Percentiles rank a stretch among this genome's conserved stretches.
Conservation (phyloP, 30 jellyfish, hydroid and myxozoan species). For the Cassiopea andromeda region DNA sequence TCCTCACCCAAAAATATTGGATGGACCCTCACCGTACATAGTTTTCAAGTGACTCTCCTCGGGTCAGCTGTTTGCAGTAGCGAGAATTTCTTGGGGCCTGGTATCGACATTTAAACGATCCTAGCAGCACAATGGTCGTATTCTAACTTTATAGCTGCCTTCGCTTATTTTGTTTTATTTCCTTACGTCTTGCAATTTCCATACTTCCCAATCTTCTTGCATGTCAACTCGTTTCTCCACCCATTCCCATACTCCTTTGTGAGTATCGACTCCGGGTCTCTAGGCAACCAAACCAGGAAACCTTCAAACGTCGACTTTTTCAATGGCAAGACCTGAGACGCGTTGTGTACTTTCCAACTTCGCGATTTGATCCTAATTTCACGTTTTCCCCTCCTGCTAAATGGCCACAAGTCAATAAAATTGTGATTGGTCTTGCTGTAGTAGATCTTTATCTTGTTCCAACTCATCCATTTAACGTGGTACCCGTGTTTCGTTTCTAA, state of each 20-base stretch:
- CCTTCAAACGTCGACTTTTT: slow-evolving; percentile 27
- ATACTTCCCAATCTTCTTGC: slow-evolving; percentile 30
- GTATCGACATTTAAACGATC: too few species aligned
- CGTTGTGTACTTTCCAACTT: slow-evolving; percentile 8
- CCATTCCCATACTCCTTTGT: slow-evolving; percentile 32
- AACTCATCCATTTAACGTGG: background rate
- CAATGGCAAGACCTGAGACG: slow-evolving; percentile 16
- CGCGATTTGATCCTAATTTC: slow-evolving; percentile 28
- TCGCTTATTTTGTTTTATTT: too few species aligned
- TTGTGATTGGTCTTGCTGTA: slow-evolving; percentile 35
- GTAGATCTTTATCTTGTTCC: slow-evolving; percentile 38
- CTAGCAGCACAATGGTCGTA: background rate
- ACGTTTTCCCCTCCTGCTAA: slow-evolving; percentile 2
- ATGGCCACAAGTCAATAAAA: slow-evolving; percentile 71
- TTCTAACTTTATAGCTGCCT: background rate
- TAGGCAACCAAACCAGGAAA: slow-evolving; percentile 26
- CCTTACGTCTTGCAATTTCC: slow-evolving; percentile 32
- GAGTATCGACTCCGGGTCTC: slow-evolving; percentile 17
- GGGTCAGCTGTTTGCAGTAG: too few species aligned
- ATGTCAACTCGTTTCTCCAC: slow-evolving; percentile 40
- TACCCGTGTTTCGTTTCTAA: slow-evolving; percentile 9
- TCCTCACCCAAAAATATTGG: too few species aligned
- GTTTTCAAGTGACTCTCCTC: too few species aligned
- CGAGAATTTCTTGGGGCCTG: too few species aligned
- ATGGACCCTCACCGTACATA: too few species aligned